Evolutionary conservation across 2,888 invertebrate genomes (phyloP), one percentile per base, ranked within the genome.

Genomic region (Leptothorax acervorum): DNA sequence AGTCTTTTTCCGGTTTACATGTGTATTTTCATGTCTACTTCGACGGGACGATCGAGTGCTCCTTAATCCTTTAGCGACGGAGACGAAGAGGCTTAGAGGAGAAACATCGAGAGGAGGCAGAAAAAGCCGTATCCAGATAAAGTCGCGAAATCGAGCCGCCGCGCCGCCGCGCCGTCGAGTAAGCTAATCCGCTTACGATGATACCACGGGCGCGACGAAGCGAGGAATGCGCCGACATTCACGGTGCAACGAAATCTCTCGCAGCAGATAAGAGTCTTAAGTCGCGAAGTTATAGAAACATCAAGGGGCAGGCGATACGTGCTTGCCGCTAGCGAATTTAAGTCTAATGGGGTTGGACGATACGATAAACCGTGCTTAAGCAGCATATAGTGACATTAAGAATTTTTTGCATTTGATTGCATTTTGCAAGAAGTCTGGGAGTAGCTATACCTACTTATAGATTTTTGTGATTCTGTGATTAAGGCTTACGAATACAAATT

Each of bases 241-340:
- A 60, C 31, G 83, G 31, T 31, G 48, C 55, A 63, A 42, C 74
- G 62, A 81, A 81, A 39, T 62, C 48, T 45, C 18, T 68, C 18
- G 71, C 28, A 71, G 73, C 83, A 42, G 39, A 35, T 57, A 57
- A 63, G 53, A 65, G 42, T 45, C 65, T 83, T 85, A 89, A 90
- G 83, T 86, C 86, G 85, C 57, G 53, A 86, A 90, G 88, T 89
- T 90, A 89, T 89, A 88, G 88, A 88, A 90, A 90, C 81, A 85
- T 90, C 87, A 86, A 74, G 63, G 18, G 9, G 53, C 28, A 23
- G 28, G 53, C 70, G 55, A 87, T 68, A 53, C 63, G 45, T 35
- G 82, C 71, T 66, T 53, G 70, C 60, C 45, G 62, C 8, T 66
- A 5, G 76, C 62, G 51, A 73, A 63, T 65, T 86, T 83, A 86